These are phyloP conservation scores for Calliphora vicina DNA, from an alignment of 1,140 invertebrate genomes.

Conservation along the genomic window DNA sequence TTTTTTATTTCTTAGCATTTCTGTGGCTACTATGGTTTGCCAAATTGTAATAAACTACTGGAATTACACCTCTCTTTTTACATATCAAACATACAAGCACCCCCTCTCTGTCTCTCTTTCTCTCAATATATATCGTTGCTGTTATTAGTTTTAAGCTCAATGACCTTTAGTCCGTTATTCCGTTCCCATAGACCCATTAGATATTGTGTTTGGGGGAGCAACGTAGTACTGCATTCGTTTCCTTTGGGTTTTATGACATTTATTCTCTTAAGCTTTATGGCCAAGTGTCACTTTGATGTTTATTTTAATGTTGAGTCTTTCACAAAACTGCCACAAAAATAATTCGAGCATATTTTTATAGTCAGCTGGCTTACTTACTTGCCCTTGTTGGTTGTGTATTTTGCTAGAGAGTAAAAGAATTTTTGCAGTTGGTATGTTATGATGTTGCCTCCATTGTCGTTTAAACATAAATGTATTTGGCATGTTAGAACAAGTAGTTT, in stretches of 20 bases:
- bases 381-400: background rate
- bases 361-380: background rate
- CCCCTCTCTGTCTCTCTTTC: background rate
- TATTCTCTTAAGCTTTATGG: conserved; percentile 16
- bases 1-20: background rate
- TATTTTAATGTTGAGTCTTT: background rate
- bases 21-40: background rate
- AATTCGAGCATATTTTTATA: background rate
- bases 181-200: too few relatives aligned
- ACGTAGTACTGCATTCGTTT: background rate
- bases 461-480: background rate
- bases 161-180: background rate
- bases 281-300: conserved; percentile 11
- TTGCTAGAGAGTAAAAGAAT: background rate
- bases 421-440: background rate
- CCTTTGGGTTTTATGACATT: background rate
- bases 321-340: background rate
- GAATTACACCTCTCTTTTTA: background rate
- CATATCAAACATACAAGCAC: background rate
- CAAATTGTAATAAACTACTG: background rate
- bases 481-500: background rate
- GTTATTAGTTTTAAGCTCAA: background rate
- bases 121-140: background rate
- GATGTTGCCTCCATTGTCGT: too few relatives aligned
- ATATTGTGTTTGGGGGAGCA: background rate